Evolutionary conservation across 2,888 invertebrate genomes (phyloP), one percentile per base, ranked within the genome.

Genomic region (Caenorhabditis wallacei): DNA sequence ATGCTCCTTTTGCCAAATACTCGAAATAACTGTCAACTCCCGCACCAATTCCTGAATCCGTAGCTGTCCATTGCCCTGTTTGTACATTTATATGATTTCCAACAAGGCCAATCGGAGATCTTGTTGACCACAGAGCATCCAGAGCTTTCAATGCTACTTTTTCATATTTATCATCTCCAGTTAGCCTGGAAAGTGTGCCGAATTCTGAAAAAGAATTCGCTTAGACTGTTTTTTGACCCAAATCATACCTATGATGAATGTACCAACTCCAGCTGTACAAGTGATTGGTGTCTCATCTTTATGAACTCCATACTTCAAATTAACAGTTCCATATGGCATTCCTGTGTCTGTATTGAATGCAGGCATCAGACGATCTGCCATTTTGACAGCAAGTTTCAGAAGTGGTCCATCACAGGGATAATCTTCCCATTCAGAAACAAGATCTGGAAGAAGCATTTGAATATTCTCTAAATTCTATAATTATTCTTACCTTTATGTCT

Each of bases 351-450:
- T 90, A 64, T 90, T 89, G 85, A 92, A 92, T 20, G 92, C 92
- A 1, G 96, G 96, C 63, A 99, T 94, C 16, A 99, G 93, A 89
- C 97, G 94, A 82, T 96, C 95, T 0, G 97, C 98, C 37, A 97
- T 96, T 93, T 97, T 96, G 92, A 97, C 98, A 0, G 99, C 99
- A 85, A 99, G 93, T 20, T 96, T 94, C 8, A 99, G 93, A 1
- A 99, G 93, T 0, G 98, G 98, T 0, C 99, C 99, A 92, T 95
- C 95, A 92, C 99, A 99, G 0, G 99, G 99, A 97, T 98, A 99
- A 0, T 97, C 98, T 2, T 95, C 95, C 92, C 97, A 97, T 59
- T 96, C 91, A 16, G 71, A 63, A 35, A 80, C 80, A 24, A 88
- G 75, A 24, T 85, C 89, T 87, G 79, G n/a, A 68, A 88, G 30